Conservation (phyloP, 2,888 invertebrate species). For the Lysandra bellargus region DNA sequence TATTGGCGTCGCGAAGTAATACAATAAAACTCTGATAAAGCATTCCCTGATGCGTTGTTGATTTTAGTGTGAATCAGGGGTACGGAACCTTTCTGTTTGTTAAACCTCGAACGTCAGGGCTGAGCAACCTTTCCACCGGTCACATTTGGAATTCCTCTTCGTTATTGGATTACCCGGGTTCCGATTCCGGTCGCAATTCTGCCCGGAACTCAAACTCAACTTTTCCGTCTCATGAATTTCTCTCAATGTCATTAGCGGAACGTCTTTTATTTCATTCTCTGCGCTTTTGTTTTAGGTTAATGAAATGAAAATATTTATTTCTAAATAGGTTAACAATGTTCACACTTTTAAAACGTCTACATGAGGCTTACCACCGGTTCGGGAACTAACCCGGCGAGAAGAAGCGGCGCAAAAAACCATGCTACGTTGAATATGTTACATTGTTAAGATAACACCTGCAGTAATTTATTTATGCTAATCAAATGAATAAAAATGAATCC, state of each 20-base stretch:
- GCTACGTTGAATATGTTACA: too few species aligned
- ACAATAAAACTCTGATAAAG: neutral
- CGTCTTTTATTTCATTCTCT: constrained; percentile 7
- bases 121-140: neutral
- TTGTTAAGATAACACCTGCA: too few species aligned
- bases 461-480: too few species aligned
- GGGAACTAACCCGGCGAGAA: too few species aligned
- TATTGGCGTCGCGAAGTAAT: neutral
- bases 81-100: neutral
- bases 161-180: neutral
- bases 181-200: neutral
- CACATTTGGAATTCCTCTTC: neutral
- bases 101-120: neutral
- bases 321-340: too few species aligned
- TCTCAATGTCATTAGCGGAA: neutral
- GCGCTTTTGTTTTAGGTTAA: neutral
- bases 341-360: too few species aligned
- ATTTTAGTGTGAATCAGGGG: neutral
- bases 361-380: too few species aligned
- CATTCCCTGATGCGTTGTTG: neutral
- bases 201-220: neutral
- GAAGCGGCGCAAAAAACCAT: too few species aligned
- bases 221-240: constrained; percentile 15
- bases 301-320: too few species aligned
- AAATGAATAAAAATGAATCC: too few species aligned